Conservation (phyloP, 2,797 vertebrate genomes). For the Lithobates pipiens region DNA sequence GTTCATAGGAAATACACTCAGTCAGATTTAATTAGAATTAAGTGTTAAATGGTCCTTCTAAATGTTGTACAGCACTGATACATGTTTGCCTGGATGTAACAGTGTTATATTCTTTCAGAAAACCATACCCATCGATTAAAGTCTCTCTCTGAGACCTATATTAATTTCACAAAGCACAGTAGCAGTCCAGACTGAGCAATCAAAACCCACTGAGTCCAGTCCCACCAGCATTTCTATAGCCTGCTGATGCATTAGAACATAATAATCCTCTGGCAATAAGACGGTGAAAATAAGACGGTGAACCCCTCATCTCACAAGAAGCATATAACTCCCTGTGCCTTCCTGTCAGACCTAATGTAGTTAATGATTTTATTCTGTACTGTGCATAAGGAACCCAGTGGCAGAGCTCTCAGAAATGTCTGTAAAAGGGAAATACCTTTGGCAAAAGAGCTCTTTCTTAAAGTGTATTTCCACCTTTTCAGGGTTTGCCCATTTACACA, state of each 20-base stretch:
- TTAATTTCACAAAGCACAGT: conserved; percentile 26
- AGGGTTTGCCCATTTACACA: not conserved
- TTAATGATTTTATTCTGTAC: conserved; percentile 33
- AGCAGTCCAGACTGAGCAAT: conserved; percentile 22
- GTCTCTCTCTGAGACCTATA: conserved; percentile 32
- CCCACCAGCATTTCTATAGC: conserved; percentile 10
- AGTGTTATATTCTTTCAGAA: not conserved
- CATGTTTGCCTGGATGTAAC: not conserved
- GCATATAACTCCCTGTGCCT: not conserved
- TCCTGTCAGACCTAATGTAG: not conserved
- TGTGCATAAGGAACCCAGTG: not conserved
- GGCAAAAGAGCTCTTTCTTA: not conserved
- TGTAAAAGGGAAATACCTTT: not conserved
- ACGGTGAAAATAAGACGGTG: not conserved
- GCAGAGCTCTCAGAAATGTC: not conserved
- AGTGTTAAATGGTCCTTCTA: not conserved
- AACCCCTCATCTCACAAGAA: conserved; percentile 11
- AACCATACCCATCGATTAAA: conserved; percentile 1
- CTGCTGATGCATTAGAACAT: conserved; percentile 27
- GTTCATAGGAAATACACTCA: not conserved
- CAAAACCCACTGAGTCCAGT: conserved; percentile 28
- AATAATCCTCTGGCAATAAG: conserved; percentile 24
- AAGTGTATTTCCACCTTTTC: no score
- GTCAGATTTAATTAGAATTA: not conserved
- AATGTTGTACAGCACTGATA: not conserved